Evolutionary conservation across 2,113 vertebrate species (phyloP), one percentile per base, ranked within the genome.

Genomic region (Hippocampus comes): DNA sequence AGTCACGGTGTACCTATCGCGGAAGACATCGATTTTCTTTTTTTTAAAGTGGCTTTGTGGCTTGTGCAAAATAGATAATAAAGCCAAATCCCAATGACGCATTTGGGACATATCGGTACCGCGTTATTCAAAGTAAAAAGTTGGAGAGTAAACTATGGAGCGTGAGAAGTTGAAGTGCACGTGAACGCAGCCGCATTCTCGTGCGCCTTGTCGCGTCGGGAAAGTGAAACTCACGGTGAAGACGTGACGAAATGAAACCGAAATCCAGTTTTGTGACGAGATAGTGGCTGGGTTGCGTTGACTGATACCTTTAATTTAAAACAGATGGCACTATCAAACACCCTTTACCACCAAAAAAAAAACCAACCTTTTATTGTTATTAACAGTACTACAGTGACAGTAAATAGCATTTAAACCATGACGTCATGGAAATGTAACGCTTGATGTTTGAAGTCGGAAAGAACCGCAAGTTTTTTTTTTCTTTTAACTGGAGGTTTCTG

Each of bases 391-490:
- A 87, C 78, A 84, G 74, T 86, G 84, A 85, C 83, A 87, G 85
- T 84, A 77, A 78, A 74, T 79, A 34, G 71, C 51, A 77, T 84
- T 82, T 68, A 63, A 68, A 83, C 74, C 68, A 78, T 67, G 78
- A 86, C 74, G 71, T 79, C 46, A 23, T 18, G 65, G 42, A 68
- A 48, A 68, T 20, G 27, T 30, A 53, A 81, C n/a, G 4, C 46
- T 74, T 57, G 30, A 84, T 21, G 70, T 83, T 89, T 91, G 84
- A 90, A 91, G 86, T 89, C 90, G 80, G 82, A 82, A 86, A 74
- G 53, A 78, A 56, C 17, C 49, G 18, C 5, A 5, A 51, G 49
- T 34, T 5, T 2, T 63, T 42, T 12, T 12, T 10, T 11, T 11
- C 25, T 25, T 63, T 42, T 61, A 38, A 18, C 20, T 14, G 20